Evolutionary conservation across 2,113 vertebrate genomes (phyloP), one percentile per base, ranked within the genome.

Genomic region (Lipophrys pholis): DNA sequence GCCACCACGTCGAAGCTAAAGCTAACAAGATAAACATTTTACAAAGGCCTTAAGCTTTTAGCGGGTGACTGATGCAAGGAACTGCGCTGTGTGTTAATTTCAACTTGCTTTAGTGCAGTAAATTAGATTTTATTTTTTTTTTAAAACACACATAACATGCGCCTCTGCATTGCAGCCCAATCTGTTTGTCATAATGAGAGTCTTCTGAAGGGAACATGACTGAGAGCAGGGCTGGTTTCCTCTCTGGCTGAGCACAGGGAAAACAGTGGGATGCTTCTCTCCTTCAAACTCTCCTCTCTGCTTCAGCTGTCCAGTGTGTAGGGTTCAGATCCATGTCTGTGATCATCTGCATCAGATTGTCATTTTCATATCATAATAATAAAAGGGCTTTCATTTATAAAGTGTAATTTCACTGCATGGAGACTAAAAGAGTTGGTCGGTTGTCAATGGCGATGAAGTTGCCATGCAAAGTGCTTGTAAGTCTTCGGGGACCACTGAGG

Each of bases 81-180:
- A 73, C 55, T 60, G 48, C 11, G 11, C 57, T 80, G 63, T 55
- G 50, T 74, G 40, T 56, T 77, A 42, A 81, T 76, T 78, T 67
- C 78, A 92, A 82, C 70, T 80, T 83, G 72, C 73, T 82, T 67
- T 50, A 82, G 68, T 78, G 76, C 66, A 74, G 61, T 51, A 76
- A 84, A 70, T 74, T 79, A 67, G 36, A 69, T 30, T 30, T 30
- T 30, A 2, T 4, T 30, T 30, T 30, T 30, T 30, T 30, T 30
- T 30, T 30, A 2, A 30, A 30, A 79, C 60, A 35, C 60, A 76
- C 55, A 68, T 59, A 48, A 57, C 61, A 50, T 78, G 30, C 40
- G 73, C 30, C 9, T 36, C 52, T 76, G 58, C 11, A 51, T 35
- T 21, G 35, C 46, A 30, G 53, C 39, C 51, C 11, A 8, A 70